Percentiles rank a stretch among this genome's conserved stretches.
Conservation (phyloP, 1,140 invertebrate species). For the Gonioctena quinquepunctata region DNA sequence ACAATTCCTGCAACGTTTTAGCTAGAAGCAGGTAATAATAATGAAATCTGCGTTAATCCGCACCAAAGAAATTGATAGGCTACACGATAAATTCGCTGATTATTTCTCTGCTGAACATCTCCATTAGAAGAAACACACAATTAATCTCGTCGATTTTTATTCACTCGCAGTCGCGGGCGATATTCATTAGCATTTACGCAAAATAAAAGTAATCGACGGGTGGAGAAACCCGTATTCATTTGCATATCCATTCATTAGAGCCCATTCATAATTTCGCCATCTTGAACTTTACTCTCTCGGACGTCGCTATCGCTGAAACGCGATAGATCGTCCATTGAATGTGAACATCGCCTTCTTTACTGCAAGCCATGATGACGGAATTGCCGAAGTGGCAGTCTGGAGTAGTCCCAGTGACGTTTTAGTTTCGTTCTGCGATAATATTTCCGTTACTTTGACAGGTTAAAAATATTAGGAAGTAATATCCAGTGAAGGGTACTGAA, state of each 20-base stretch:
- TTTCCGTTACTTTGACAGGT: too few species aligned
- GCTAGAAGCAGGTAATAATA: too few species aligned
- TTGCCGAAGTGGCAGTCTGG: too few species aligned
- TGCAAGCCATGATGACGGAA: too few species aligned
- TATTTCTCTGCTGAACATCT: neutral
- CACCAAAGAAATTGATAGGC: neutral
- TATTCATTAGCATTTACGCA: neutral
- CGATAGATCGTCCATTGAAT: too few species aligned
- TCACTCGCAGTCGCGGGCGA: neutral
- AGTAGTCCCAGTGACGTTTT: too few species aligned
- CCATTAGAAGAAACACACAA: neutral
- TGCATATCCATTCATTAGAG: conserved; percentile 11
- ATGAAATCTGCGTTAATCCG: too few species aligned
- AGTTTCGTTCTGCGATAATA: too few species aligned
- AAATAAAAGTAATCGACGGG: neutral
- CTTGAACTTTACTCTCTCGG: neutral
- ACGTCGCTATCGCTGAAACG: neutral
- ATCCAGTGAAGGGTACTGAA: too few species aligned
- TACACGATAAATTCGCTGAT: neutral
- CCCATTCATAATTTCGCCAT: conserved; percentile 13
- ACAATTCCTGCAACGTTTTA: too few species aligned
- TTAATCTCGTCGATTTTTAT: neutral
- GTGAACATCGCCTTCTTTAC: too few species aligned
- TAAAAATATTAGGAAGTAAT: too few species aligned
- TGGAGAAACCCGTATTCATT: conserved; percentile 5